Evolutionary conservation across 1,140 invertebrate genomes (phyloP), one percentile per base, ranked within the genome.

Genomic region (Drosophila rufa): DNA sequence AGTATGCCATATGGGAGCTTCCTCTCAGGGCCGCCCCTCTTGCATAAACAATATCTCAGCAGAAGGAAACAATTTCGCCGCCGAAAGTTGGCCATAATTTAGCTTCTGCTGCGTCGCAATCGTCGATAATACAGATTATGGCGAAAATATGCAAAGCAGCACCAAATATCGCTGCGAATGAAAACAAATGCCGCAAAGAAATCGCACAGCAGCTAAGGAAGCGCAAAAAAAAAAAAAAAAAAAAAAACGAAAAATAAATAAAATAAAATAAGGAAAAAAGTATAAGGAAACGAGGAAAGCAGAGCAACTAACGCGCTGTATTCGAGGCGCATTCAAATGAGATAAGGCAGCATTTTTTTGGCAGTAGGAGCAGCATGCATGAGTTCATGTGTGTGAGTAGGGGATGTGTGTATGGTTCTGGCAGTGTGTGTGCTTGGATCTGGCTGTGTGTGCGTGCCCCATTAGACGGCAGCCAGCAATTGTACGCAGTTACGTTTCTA

Each of bases 401-500:
- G 14, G 19, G 8, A 17, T 45, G 64, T 68, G 36, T 27, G 42
- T 27, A n/a, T 42, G 59, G 27, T 6, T 58, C 30, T 77, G 59
- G 30, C 25, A 57, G 51, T 57, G 40, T 60, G 71, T 40, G 14
- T 40, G 14, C 14, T 14, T 55, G 42, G 25, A 30, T 64, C 40
- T 67, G 45, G 14, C 38, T 80, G 25, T 80, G 58, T 77, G 47
- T 78, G 80, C 51, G 75, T 69, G 57, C 76, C 46, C 79, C 79
- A 80, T 80, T 80, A 77, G 75, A 58, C 67, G 71, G 73, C 71
- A 81, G 79, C 64, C 67, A 65, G 60, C 73, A 81, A 81, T 81
- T 82, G 79, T 75, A 73, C 66, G 80, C 79, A 82, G 75, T 82
- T 81, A 81, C 79, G 80, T 80, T 80, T 80, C 79, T 76, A 80